These are phyloP conservation scores for Chironomus tentans DNA, from an alignment of 2,888 invertebrate species.

Conservation along the genomic window DNA sequence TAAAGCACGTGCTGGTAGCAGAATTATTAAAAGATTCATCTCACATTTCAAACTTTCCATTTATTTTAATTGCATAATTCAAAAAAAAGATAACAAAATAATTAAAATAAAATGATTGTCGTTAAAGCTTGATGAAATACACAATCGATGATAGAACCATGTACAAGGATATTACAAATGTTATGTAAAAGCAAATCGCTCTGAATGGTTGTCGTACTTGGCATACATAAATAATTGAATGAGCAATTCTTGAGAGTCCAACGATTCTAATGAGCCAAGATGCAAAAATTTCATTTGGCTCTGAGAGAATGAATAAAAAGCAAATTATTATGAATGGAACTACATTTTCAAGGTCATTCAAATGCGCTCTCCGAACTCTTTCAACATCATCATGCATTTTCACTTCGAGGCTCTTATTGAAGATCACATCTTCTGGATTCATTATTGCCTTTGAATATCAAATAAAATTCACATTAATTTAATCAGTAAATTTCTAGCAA, in stretches of 20 bases:
- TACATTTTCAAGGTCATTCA: slow-evolving; percentile 54
- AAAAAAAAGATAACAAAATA: background rate
- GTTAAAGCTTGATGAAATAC: slow-evolving; percentile 14
- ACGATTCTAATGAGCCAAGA: slow-evolving; percentile 45
- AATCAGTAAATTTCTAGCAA: background rate
- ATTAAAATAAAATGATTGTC: background rate
- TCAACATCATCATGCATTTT: slow-evolving; percentile 18
- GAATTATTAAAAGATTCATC: too few species aligned
- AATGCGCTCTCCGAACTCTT: slow-evolving; percentile 46
- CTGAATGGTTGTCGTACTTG: slow-evolving; percentile 48
- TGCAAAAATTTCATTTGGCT: slow-evolving; percentile 40
- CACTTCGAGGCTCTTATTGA: slow-evolving; percentile 11
- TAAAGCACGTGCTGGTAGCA: too few species aligned
- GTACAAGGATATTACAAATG: slow-evolving; percentile 37
- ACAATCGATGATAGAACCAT: slow-evolving; percentile 35
- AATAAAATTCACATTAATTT: background rate
- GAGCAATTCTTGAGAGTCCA: slow-evolving; percentile 43
- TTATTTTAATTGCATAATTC: background rate
- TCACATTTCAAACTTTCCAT: background rate
- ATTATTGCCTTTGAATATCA: background rate
- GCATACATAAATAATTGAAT: slow-evolving; percentile 49
- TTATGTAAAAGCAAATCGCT: slow-evolving; percentile 39
- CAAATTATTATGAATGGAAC: slow-evolving; percentile 47
- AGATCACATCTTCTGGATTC: slow-evolving; percentile 13
- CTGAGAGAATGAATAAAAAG: slow-evolving; percentile 45